phyloP scores from a whole-genome alignment of 2,888 invertebrate species.

The Mechanitis messenoides region DNA sequence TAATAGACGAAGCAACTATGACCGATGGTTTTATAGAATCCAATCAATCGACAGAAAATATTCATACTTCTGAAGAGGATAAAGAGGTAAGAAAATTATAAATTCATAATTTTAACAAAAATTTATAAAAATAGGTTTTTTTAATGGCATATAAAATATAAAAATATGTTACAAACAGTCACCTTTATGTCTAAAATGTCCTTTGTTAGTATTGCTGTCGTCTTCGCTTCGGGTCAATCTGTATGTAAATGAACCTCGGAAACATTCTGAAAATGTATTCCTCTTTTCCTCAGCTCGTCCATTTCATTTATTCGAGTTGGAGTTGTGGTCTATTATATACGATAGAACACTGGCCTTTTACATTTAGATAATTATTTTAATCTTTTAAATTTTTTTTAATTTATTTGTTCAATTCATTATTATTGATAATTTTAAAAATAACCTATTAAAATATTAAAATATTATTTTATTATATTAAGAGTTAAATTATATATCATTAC shows the following conservation, averaged over 20 bases:
- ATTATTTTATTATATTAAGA: too few species aligned
- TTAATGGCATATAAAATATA: slow-evolving; percentile 37
- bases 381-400: too few species aligned
- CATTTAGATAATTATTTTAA: neutral
- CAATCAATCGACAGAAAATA: slow-evolving; percentile 40
- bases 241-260: slow-evolving; percentile 59
- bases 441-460: too few species aligned
- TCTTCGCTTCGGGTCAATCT: slow-evolving; percentile 53
- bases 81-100: slow-evolving; percentile 51
- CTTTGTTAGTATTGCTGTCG: slow-evolving; percentile 50
- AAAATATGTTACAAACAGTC: too few species aligned
- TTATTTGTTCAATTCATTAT: too few species aligned
- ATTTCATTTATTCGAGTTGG: slow-evolving; percentile 38
- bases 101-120: neutral
- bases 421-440: too few species aligned
- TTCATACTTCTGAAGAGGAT: slow-evolving; percentile 54
- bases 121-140: neutral
- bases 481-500: too few species aligned
- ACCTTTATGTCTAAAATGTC: slow-evolving; percentile 27
- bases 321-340: neutral
- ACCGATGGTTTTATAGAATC: slow-evolving; percentile 41
- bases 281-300: slow-evolving; percentile 31
- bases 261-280: slow-evolving; percentile 39
- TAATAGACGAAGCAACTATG: slow-evolving; percentile 57
- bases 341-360: neutral